Base-by-base conservation (phyloP, 2,888 invertebrate genomes). In the Ramazzottius varieornatus region DNA sequence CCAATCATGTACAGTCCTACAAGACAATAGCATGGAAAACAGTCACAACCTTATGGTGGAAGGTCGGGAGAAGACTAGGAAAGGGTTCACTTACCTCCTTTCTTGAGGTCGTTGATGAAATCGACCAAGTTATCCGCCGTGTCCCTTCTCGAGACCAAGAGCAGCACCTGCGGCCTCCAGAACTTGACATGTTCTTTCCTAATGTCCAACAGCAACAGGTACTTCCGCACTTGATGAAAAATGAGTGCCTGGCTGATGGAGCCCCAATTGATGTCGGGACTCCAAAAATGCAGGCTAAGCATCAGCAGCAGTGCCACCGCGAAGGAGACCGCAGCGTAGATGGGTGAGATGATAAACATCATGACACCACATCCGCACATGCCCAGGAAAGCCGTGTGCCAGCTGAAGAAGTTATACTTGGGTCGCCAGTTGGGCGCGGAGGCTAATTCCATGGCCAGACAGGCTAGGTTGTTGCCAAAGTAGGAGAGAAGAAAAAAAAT, bases 231-330 rank as follows among this genome's bases (percentile, higher is more conserved):
- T 82, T 94, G 93, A 75, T 98, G 96, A 77, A 98, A 98, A 75
- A 98, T 94, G 32, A 98, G 81, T n/a, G 98, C 94, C 79, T 98
- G 98, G 29, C 92, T 91, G 70, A 98, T 91, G 65, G 91, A 92
- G 34, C 98, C 98, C 94, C 98, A 98, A 69, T 82, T 81, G 24
- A 87, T 85, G 33, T 87, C 85, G 0, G 93, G 88, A 0, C 91
- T 88, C 33, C 79, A 54, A 16, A 54, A 8, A 77, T 98, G 96
- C 67, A 98, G 80, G 33, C 86, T 83, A 69, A 92, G 84, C 67
- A 96, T 85, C 65, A 96, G 79, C 68, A 88, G 78, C 71, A 90
- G 79, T 73, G 91, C 86, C 32, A 89, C 79, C 65, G 91, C 83
- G 68, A 94, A 84, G 69, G 90, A 88, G 67, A 87, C 83, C 4